phyloP scores from a whole-genome alignment of 2,797 vertebrate genomes.

The Allobates femoralis region DNA sequence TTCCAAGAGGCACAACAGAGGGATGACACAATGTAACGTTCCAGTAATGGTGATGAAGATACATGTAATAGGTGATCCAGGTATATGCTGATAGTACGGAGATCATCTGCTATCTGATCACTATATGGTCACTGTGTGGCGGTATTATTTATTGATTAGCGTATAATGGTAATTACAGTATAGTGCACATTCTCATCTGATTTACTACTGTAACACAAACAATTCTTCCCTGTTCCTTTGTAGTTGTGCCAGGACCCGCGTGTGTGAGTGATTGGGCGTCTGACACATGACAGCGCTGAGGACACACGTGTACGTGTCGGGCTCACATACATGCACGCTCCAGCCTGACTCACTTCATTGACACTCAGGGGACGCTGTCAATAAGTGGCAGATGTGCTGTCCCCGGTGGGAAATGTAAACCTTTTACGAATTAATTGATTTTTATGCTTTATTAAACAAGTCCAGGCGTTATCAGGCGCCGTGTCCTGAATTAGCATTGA shows the following conservation, averaged over 20 bases:
- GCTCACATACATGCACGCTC: neutral
- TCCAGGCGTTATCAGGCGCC: constrained; percentile 10
- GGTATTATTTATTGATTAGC: too few relatives aligned
- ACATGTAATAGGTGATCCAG: too few relatives aligned
- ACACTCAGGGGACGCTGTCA: neutral
- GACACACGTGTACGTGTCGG: neutral
- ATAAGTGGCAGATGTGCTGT: constrained; percentile 38
- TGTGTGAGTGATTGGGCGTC: neutral
- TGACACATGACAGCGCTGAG: too few relatives aligned
- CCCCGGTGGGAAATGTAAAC: constrained; percentile 20
- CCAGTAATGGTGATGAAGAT: too few relatives aligned
- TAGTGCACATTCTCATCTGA: neutral
- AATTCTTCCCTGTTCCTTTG: neutral
- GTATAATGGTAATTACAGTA: neutral
- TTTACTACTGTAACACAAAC: neutral
- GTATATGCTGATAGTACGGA: too few relatives aligned
- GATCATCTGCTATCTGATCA: too few relatives aligned
- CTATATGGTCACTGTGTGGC: too few relatives aligned
- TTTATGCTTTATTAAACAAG: constrained; percentile 34
- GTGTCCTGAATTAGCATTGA: constrained; percentile 5
- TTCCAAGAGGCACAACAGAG: too few relatives aligned
- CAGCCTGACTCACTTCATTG: neutral
- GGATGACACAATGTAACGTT: too few relatives aligned
- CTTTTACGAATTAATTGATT: constrained; percentile 39
- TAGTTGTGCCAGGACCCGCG: neutral